Evolutionary conservation across 2,888 invertebrate genomes (phyloP).

Genomic region (Rhorus exstirpatorius): DNA sequence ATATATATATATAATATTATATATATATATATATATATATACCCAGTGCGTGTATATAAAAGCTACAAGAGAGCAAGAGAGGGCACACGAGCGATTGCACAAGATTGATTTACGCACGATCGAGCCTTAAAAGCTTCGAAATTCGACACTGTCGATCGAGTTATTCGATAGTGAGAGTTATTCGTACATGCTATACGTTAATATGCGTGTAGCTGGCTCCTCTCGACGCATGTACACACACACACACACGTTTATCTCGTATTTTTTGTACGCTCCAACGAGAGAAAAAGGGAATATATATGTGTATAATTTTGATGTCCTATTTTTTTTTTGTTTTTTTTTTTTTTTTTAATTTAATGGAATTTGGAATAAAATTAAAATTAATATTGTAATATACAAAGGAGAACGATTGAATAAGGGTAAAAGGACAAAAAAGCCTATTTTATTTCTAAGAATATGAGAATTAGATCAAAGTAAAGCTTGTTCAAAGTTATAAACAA

Average conservation of each 20-base stretch:
- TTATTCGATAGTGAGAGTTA: constrained; percentile 67
- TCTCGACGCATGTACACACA: not conserved
- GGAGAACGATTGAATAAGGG: too few species aligned
- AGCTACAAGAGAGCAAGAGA: constrained; percentile 45
- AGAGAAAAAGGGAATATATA: constrained; percentile 3
- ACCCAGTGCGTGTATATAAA: constrained; percentile 53
- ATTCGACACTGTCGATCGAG: constrained; percentile 73
- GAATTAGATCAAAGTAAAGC: too few species aligned
- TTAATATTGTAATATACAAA: too few species aligned
- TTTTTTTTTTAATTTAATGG: too few species aligned
- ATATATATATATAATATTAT: not conserved
- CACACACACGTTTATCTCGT: constrained; percentile 21
- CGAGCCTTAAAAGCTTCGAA: constrained; percentile 76
- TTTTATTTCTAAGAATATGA: too few species aligned
- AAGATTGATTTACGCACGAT: constrained; percentile 74
- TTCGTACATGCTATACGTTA: not conserved
- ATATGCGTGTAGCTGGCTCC: not conserved
- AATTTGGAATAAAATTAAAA: too few species aligned
- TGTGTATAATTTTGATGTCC: not conserved
- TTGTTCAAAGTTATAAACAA: too few species aligned
- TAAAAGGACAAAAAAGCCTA: too few species aligned
- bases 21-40: not conserved
- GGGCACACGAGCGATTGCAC: constrained; percentile 65
- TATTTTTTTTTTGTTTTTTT: too few species aligned
- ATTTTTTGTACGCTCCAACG: not conserved